These are phyloP conservation scores for Orthonevra nobilis DNA, from an alignment of 2,888 invertebrate genomes.

Conservation along the genomic window DNA sequence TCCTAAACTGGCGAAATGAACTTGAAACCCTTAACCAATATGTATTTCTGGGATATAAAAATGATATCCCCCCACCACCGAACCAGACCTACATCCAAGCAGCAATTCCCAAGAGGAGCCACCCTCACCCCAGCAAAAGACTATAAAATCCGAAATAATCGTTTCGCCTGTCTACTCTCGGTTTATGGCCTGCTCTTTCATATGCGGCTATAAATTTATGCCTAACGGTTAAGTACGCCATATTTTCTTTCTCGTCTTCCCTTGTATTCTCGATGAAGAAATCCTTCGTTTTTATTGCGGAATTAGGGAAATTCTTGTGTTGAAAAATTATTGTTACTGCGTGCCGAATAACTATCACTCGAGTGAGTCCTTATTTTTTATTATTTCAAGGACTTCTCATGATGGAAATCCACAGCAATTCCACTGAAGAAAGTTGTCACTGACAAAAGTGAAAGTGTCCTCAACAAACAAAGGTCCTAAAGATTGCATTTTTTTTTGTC, in stretches of 20 bases:
- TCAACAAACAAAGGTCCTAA: too few relatives aligned
- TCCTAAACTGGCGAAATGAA: conserved; percentile 34
- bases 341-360: neutral
- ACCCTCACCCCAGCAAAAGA: neutral
- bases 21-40: conserved; percentile 52
- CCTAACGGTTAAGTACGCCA: conserved; percentile 54
- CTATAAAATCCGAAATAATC: conserved; percentile 66
- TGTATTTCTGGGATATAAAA: conserved; percentile 21
- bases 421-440: too few relatives aligned
- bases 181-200: conserved; percentile 42
- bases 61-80: conserved; percentile 3
- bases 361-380: neutral
- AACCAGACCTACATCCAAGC: neutral
- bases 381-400: too few relatives aligned
- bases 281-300: conserved; percentile 9
- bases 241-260: conserved; percentile 18
- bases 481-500: too few relatives aligned
- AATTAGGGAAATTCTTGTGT: conserved; percentile 25
- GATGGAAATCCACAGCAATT: too few relatives aligned
- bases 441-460: too few relatives aligned
- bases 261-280: conserved; percentile 23
- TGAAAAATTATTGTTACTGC: neutral
- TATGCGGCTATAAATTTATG: conserved; percentile 39
- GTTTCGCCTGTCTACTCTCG: conserved; percentile 38
- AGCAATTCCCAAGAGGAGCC: neutral